Percentiles rank a stretch among this genome's conserved stretches.
Conservation (phyloP, 2,888 invertebrate genomes). For the Apamea anceps region DNA sequence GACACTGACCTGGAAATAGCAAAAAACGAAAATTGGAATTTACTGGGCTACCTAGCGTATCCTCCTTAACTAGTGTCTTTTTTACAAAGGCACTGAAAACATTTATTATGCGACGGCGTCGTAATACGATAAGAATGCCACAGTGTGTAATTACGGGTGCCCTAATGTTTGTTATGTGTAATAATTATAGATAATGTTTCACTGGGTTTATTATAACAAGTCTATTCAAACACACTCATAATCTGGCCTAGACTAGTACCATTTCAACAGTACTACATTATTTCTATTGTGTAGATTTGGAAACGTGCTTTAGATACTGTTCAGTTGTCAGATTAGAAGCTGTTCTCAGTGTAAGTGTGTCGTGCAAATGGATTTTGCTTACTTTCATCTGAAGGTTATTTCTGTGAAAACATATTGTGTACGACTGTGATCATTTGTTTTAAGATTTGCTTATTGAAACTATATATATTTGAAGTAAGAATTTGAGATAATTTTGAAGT, state of each 20-base stretch:
- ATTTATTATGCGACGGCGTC: neutral
- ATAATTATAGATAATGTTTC: conserved; percentile 27
- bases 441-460: neutral
- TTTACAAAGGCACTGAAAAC: neutral
- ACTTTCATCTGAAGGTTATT: neutral
- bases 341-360: neutral
- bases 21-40: too few relatives aligned
- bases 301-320: neutral
- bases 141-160: conserved; percentile 1
- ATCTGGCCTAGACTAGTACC: neutral
- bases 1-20: too few relatives aligned
- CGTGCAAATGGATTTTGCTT: neutral
- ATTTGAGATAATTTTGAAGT: too few relatives aligned
- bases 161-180: neutral
- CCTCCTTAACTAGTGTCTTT: neutral
- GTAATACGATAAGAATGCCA: neutral
- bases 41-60: too few relatives aligned
- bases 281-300: neutral
- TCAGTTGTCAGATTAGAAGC: neutral
- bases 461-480: too few relatives aligned
- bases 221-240: conserved; percentile 4
- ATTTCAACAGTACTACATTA: neutral
- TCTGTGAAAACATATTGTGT: neutral
- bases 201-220: neutral
- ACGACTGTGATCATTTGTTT: neutral